A percentile compares a stretch with the other conserved stretches of the same genome.
Evolutionary conservation across 2,888 invertebrate species (phyloP).

Genomic region (Thereva unica): DNA sequence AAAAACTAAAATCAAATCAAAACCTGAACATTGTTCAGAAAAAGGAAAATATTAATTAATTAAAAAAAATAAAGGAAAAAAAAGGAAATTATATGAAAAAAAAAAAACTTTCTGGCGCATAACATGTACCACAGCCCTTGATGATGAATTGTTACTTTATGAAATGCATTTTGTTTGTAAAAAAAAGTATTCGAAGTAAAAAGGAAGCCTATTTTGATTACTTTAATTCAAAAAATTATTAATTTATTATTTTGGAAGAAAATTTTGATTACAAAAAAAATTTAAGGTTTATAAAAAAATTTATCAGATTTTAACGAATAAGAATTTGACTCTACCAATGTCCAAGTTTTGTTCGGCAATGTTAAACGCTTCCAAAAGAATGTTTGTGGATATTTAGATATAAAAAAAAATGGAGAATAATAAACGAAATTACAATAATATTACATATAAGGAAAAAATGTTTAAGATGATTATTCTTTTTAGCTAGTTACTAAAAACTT

Average conservation of each 20-base stretch:
- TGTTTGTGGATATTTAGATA: too few species aligned
- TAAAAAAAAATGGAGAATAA: background rate
- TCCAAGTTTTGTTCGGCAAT: too few species aligned
- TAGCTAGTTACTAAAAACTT: background rate
- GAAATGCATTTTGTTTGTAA: background rate
- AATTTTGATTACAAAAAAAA: too few species aligned
- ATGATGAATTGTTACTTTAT: background rate
- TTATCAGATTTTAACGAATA: too few species aligned
- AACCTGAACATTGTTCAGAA: background rate
- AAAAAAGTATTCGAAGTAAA: background rate
- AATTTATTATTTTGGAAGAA: too few species aligned
- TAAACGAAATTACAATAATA: background rate
- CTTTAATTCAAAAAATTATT: too few species aligned
- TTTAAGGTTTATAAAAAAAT: too few species aligned
- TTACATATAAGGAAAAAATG: background rate
- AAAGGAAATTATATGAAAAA: constrained; percentile 3
- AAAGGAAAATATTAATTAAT: background rate
- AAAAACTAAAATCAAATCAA: constrained; percentile 4
- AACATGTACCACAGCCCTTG: constrained; percentile 3
- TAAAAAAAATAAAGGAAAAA: constrained; percentile 1
- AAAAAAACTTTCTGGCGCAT: constrained; percentile 2
- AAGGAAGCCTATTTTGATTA: too few species aligned
- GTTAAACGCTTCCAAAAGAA: too few species aligned
- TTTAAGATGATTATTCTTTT: too few species aligned
- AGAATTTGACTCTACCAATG: too few species aligned